phyloP scores from a whole-genome alignment of 2,113 vertebrate genomes.

The Eleginops maclovinus region DNA sequence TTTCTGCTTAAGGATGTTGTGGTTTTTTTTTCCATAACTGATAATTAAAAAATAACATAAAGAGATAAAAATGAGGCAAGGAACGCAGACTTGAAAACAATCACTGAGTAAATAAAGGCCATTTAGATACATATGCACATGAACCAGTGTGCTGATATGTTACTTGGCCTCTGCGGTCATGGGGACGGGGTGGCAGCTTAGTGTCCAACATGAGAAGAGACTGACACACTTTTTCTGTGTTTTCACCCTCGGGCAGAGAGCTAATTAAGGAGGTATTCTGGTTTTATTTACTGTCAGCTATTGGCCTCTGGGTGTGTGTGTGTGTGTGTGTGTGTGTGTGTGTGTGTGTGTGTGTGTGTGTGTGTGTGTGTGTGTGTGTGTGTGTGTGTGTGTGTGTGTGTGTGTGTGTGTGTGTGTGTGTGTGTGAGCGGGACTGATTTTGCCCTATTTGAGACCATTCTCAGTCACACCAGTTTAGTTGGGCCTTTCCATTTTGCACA shows the following conservation, averaged over 20 bases:
- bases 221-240: constrained; percentile 80
- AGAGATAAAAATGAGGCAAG: neutral
- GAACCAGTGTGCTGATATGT: constrained; percentile 20
- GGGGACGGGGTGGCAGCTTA: constrained; percentile 58
- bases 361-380: constrained; percentile 30
- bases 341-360: constrained; percentile 25
- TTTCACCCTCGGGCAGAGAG: constrained; percentile 72
- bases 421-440: constrained; percentile 35
- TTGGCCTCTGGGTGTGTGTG: constrained; percentile 60
- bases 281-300: constrained; percentile 83
- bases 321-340: constrained; percentile 33
- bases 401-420: constrained; percentile 13
- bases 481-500: constrained; percentile 68
- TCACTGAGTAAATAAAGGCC: constrained; percentile 11
- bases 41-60: constrained; percentile 13
- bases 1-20: constrained; percentile 7
- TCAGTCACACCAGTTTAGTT: constrained; percentile 76
- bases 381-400: constrained; percentile 33
- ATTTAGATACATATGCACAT: constrained; percentile 16
- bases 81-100: constrained; percentile 13
- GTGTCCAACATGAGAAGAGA: constrained; percentile 67
- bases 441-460: constrained; percentile 61
- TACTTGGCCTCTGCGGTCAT: constrained; percentile 44
- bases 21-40: constrained; percentile 9
- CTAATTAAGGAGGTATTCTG: constrained; percentile 80